Percentiles rank a stretch among this genome's conserved stretches.
Conservation (phyloP, 1,140 invertebrate species). For the Drosophila dunni region DNA sequence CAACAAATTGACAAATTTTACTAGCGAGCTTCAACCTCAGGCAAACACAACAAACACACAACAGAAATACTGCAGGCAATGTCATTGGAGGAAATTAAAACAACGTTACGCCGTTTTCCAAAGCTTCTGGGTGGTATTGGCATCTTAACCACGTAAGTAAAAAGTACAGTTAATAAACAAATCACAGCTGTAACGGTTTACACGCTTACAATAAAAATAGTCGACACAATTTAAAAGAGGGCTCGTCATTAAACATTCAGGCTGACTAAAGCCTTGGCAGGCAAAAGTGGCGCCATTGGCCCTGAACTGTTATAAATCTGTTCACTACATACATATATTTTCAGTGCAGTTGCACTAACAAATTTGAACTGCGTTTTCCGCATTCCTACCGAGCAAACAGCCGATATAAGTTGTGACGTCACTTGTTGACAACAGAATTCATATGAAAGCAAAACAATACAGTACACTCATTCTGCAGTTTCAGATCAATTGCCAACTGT, state of each 20-base stretch:
- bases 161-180: neutral
- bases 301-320: constrained; percentile 14
- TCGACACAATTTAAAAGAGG: constrained; percentile 6
- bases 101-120: constrained; percentile 71
- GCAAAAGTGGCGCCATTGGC: constrained; percentile 32
- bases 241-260: constrained; percentile 33
- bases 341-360: constrained; percentile 26
- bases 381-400: constrained; percentile 46
- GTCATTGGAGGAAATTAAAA: constrained; percentile 75
- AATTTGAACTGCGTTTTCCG: constrained; percentile 53
- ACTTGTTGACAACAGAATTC: constrained; percentile 69
- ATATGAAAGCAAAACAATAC: constrained; percentile 22
- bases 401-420: constrained; percentile 62
- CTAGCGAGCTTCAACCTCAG: constrained; percentile 27
- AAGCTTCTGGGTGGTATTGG: constrained; percentile 76
- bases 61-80: constrained; percentile 58
- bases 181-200: constrained; percentile 11
- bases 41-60: constrained; percentile 47
- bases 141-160: constrained; percentile 78
- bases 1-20: constrained; percentile 48
- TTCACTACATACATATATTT: neutral
- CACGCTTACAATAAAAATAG: neutral
- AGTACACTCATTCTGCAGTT: constrained; percentile 39
- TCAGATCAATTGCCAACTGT: constrained; percentile 30
- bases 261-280: constrained; percentile 8